Evolutionary conservation across 92 coral and sea anemone genomes (phyloP), one percentile per base, ranked within the genome.

Genomic region (Paramuricea clavata): DNA sequence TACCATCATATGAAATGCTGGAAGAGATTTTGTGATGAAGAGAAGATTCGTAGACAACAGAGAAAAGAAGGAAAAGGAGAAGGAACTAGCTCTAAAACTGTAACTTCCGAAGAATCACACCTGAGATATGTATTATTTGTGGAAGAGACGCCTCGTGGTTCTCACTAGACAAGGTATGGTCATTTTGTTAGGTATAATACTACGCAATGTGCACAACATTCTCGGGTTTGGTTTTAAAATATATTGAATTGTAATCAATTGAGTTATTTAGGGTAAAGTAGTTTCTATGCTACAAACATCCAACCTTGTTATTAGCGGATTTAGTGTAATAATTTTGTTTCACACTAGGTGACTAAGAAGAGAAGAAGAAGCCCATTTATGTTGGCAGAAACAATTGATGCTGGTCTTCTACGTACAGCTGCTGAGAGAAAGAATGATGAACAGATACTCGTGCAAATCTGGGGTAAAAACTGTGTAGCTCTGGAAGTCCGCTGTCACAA

Each of bases 11-110:
- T 61, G 62, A 54, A 77, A 77, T 77, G 47, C 65, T 82, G 49
- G 59, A 82, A 82, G 65, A 82, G 49, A 68, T 82, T 82, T 82
- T 82, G 78, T 68, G 86, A 82, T 82, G 65, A 82, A 68, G 86
- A 69, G 78, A 83, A 83, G 81, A 31, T 62, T 34, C n/a, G 70
- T 28, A 62, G 70, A 31, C 87, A 82, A 82, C 86, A 68, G 76
- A 19, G 62, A 54, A 54, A 54, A 21, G 62, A 54, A 21, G 62
- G 17, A 54, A 54, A 39, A 39, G 44, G 61, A 44, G 35, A 80
- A 57, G 50, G 85, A 80, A 60, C 74, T 39, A 39, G 73, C 44
- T 80, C 85, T 65, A 23, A 47, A 77, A 52, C 68, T 52, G 25
- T 21, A 54, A 54, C 23, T 54, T 54, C 62, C 17, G 17, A 23